Evolutionary conservation across 2,113 vertebrate genomes (phyloP), one percentile per base, ranked within the genome.

Genomic region (Pollachius pollachius): DNA sequence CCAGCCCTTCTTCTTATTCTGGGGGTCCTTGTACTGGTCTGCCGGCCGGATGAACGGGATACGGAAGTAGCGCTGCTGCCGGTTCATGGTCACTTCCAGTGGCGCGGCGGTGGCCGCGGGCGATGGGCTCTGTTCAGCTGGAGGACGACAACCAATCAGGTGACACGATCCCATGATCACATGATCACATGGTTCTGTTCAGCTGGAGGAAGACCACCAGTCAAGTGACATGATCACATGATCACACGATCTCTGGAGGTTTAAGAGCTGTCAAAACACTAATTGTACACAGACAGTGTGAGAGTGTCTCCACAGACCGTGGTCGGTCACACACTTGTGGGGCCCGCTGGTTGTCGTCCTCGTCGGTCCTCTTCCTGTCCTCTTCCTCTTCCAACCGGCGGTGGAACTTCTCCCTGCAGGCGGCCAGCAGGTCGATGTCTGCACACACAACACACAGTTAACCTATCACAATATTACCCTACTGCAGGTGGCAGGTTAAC

Each of bases 1-100:
- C 97, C 97, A 99, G 11, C 97, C 97, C 83, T 99, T 99, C 81
- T 99, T 99, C 89, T 98, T 99, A 81, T 92, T 98, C 91, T 98
- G 96, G 0, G 96, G 96, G 67, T 99, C 97, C 75, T 99, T 99
- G 90, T 98, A 99, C 72, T 98, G 97, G 90, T 99, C 97, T 0
- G 94, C 95, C 0, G 97, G 97, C 4, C 97, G 95, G 86, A 98
- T 98, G 89, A 99, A 98, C 1, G 96, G 97, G 62, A 99, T 99
- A 37, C 97, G 96, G 86, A 99, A 99, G 81, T 97, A 99, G 7
- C 97, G 94, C 80, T 99, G 97, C 5, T 97, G 94, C 0, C 96
- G 92, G 86, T 94, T 98, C 81, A 95, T 92, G 69, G 95, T 90
- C 1, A 93, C 91, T 84, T 97, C 95, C 65, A 95, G 95, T 18